Conservation (phyloP, 2,797 vertebrate species). For the Apogon talboti region DNA sequence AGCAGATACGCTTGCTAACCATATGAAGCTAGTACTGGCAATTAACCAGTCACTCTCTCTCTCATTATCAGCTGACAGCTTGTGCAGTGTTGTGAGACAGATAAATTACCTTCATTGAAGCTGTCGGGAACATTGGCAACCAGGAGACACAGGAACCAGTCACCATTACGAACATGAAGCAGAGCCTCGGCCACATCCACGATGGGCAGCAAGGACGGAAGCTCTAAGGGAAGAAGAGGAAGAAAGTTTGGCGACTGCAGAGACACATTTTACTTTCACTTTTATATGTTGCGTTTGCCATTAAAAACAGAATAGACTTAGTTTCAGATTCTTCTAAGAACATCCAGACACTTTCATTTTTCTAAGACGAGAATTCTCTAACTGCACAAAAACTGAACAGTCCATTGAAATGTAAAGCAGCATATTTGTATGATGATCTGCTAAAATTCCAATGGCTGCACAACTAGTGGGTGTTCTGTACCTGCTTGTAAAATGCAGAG, state of each 20-base stretch:
- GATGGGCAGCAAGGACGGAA: conserved; percentile 95
- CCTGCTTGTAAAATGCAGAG: conserved; percentile 99
- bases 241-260: background rate
- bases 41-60: conserved; percentile 43
- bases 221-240: conserved; percentile 78
- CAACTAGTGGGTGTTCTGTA: conserved; percentile 51
- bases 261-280: background rate
- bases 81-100: conserved; percentile 15
- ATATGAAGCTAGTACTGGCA: conserved; percentile 31
- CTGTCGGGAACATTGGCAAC: conserved; percentile 99
- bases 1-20: conserved; percentile 23
- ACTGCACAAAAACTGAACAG: no score
- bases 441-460: no score
- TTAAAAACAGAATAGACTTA: no score
- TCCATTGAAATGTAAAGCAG: no score
- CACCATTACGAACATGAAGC: conserved; percentile 94
- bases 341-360: no score
- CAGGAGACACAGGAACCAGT: conserved; percentile 97
- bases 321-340: no score
- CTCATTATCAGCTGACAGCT: conserved; percentile 27
- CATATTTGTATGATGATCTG: no score
- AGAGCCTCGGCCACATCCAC: conserved; percentile 96
- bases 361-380: no score
- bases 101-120: conserved; percentile 93
- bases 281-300: no score